Percentiles rank a stretch among this genome's conserved stretches.
Conservation (phyloP, 1,140 invertebrate genomes). For the Listronotus oregonensis region DNA sequence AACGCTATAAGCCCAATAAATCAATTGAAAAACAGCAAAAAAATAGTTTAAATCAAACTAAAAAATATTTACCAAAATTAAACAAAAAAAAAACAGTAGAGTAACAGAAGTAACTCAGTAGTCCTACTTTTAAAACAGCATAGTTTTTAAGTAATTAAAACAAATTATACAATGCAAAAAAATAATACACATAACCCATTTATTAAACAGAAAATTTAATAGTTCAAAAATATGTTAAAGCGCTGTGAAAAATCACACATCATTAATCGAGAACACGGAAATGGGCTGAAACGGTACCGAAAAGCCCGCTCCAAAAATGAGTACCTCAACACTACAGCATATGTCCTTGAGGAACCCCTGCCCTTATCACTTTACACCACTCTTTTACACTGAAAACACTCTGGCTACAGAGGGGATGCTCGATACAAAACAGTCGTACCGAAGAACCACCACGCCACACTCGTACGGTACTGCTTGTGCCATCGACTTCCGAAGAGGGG, state of each 20-base stretch:
- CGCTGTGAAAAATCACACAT: no score
- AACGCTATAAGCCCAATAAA: no score
- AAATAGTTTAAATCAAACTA: no score
- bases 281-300: not conserved
- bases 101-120: no score
- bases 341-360: constrained; percentile 34
- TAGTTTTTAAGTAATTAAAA: no score
- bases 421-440: constrained; percentile 8
- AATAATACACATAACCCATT: no score
- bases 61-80: no score
- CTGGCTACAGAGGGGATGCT: constrained; percentile 49
- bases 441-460: constrained; percentile 15
- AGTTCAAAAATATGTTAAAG: no score
- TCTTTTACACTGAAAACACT: constrained; percentile 39
- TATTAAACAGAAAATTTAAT: no score
- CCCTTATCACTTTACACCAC: constrained; percentile 30
- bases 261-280: not conserved
- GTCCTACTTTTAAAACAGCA: no score
- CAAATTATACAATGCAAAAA: not conserved
- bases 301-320: constrained; percentile 2
- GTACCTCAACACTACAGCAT: not conserved
- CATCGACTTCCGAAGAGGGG: constrained; percentile 33
- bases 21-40: no score
- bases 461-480: constrained; percentile 17
- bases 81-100: no score